A percentile compares a stretch with the other conserved stretches of the same genome.
These are phyloP conservation scores for Grus americana DNA, from an alignment of 2,113 vertebrate species.

Conservation along the genomic window DNA sequence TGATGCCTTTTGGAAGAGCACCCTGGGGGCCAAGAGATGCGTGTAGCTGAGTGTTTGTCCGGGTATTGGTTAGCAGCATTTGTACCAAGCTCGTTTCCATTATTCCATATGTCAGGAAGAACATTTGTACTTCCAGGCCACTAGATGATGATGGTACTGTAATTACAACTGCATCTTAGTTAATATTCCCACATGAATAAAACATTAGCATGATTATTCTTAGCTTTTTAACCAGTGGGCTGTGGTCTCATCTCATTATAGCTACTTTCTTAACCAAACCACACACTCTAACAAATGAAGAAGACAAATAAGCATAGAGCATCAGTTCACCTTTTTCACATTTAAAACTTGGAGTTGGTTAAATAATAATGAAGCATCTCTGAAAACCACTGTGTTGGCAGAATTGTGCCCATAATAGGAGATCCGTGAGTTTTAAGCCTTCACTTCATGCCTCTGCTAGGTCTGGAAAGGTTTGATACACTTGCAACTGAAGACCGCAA, in stretches of 20 bases:
- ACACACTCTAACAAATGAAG: neutral
- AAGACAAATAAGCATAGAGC: neutral
- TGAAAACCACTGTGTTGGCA: neutral
- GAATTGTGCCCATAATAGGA: neutral
- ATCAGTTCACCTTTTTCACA: neutral
- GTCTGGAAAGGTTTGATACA: neutral
- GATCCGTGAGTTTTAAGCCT: neutral
- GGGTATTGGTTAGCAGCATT: neutral
- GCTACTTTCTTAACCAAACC: constrained; percentile 20
- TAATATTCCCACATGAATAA: constrained; percentile 58
- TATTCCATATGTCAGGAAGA: constrained; percentile 55
- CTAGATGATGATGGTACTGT: constrained; percentile 59
- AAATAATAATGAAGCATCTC: neutral
- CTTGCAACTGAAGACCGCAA: neutral
- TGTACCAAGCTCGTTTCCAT: neutral
- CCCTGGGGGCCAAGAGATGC: neutral
- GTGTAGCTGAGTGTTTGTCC: neutral
- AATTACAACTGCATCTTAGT: constrained; percentile 62
- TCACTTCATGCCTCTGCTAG: neutral
- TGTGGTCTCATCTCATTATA: constrained; percentile 31
- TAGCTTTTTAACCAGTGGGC: constrained; percentile 28
- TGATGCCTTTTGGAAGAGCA: constrained; percentile 52
- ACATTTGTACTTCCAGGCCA: constrained; percentile 49
- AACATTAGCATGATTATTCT: constrained; percentile 42
- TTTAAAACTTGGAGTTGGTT: neutral